These are phyloP conservation scores for Pentalonia nigronervosa DNA, from an alignment of 1,140 invertebrate species.

Conservation along the genomic window DNA sequence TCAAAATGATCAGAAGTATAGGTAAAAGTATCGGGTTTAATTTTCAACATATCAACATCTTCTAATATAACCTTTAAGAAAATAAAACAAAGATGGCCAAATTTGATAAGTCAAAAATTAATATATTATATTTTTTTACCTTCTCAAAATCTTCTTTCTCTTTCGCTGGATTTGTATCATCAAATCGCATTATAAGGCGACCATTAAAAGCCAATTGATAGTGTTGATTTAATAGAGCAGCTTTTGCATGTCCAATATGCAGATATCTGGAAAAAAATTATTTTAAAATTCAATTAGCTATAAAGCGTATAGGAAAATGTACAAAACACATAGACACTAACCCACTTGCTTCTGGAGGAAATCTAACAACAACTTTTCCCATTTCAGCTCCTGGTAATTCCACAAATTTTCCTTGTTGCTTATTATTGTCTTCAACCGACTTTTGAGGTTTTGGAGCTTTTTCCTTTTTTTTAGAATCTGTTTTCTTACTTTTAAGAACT, in stretches of 20 bases:
- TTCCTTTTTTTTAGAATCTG: not conserved
- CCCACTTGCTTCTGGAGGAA: slow-evolving; percentile 98
- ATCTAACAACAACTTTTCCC: slow-evolving; percentile 91
- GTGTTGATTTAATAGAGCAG: slow-evolving; percentile 96
- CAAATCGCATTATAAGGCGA: slow-evolving; percentile 97
- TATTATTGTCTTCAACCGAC: slow-evolving; percentile 63
- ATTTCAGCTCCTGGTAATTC: slow-evolving; percentile 95
- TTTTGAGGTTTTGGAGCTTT: not conserved
- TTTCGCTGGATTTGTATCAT: slow-evolving; percentile 99
- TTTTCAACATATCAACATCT: slow-evolving; percentile 89
- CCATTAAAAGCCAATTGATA: slow-evolving; percentile 95
- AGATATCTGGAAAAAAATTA: slow-evolving; percentile 76
- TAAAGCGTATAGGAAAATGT: not conserved
- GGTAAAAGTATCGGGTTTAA: slow-evolving; percentile 92
- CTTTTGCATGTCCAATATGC: slow-evolving; percentile 99
- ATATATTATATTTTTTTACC: slow-evolving; percentile 63
- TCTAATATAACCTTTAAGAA: slow-evolving; percentile 85
- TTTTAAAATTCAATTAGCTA: not conserved
- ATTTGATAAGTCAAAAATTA: not conserved
- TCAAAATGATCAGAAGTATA: slow-evolving; percentile 99
- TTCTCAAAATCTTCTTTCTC: slow-evolving; percentile 98
- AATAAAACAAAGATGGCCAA: not conserved
- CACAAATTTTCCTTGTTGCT: slow-evolving; percentile 93
- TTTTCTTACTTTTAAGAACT: too few species aligned
- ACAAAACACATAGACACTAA: slow-evolving; percentile 65